Evolutionary conservation across 2,888 invertebrate species (phyloP).

Genomic region (Tuberolachnus salignus): DNA sequence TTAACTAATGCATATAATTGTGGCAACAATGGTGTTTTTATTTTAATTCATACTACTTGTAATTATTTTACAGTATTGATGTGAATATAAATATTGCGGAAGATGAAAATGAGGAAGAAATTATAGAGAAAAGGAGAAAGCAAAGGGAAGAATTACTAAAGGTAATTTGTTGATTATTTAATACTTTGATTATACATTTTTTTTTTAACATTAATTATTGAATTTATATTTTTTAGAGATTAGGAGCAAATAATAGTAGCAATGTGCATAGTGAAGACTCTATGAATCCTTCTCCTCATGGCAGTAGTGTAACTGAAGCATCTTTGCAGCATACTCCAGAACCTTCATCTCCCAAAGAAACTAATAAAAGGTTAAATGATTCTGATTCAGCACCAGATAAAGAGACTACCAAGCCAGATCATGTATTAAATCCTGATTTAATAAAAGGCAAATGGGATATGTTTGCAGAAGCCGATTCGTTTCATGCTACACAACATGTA

Average conservation of each 20-base stretch:
- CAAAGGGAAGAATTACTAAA: conserved; percentile 86
- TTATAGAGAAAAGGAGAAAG: conserved; percentile 86
- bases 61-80: conserved; percentile 61
- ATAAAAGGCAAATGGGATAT: conserved; percentile 73
- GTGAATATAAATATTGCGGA: conserved; percentile 77
- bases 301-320: conserved; percentile 51
- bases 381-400: conserved; percentile 40
- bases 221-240: conserved; percentile 28
- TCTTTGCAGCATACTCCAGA: conserved; percentile 45
- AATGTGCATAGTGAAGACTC: conserved; percentile 56
- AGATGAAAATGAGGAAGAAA: conserved; percentile 90
- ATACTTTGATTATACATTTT: background rate
- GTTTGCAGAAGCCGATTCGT: conserved; percentile 91
- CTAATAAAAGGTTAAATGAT: conserved; percentile 20
- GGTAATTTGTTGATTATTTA: conserved; percentile 64
- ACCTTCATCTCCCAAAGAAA: conserved; percentile 43
- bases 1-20: no score
- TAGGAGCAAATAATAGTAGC: conserved; percentile 49
- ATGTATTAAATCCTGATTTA: conserved; percentile 59
- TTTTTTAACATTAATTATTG: conserved; percentile 1
- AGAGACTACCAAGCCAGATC: conserved; percentile 52
- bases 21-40: no score
- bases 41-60: no score
- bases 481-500: conserved; percentile 76
- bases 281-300: conserved; percentile 51